Conservation (phyloP, 2,888 invertebrate genomes). For the Caenorhabditis drosophilae region DNA sequence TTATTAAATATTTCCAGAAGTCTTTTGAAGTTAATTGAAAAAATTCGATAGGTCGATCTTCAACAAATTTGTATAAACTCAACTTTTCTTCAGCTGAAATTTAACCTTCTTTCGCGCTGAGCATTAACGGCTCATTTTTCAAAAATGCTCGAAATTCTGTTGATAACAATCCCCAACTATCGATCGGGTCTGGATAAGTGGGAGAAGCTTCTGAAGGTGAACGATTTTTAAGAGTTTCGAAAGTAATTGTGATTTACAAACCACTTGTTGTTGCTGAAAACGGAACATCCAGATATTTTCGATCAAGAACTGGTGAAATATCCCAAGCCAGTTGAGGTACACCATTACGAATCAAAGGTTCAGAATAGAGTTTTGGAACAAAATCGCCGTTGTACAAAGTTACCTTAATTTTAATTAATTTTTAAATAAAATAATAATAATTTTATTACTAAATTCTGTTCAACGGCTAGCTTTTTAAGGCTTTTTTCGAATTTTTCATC, state of each 20-base stretch:
- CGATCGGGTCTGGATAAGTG: constrained; percentile 2
- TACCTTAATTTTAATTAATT: too few species aligned
- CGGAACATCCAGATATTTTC: too few species aligned
- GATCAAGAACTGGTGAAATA: constrained; percentile 15
- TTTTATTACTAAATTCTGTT: constrained; percentile 18
- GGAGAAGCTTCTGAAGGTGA: too few species aligned
- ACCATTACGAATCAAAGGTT: constrained; percentile 10
- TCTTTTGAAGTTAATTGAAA: constrained; percentile 5
- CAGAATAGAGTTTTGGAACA: constrained; percentile 14
- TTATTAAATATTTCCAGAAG: constrained; percentile 15
- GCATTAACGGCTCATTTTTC: constrained; percentile 13
- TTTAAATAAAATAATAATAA: too few species aligned
- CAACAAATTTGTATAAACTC: neutral
- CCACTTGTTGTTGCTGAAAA: too few species aligned
- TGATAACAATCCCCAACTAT: constrained; percentile 29
- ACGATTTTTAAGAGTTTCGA: neutral
- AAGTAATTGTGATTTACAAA: neutral
- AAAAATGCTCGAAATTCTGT: constrained; percentile 17
- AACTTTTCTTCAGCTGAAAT: too few species aligned
- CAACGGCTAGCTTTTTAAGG: constrained; percentile 10
- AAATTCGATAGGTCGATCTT: constrained; percentile 13
- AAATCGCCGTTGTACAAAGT: too few species aligned
- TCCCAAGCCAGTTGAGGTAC: constrained; percentile 28
- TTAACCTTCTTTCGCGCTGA: constrained; percentile 16
- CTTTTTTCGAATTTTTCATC: constrained; percentile 14